Evolutionary conservation across 2,888 invertebrate species (phyloP).

Genomic region (Caenorhabditis wallacei): DNA sequence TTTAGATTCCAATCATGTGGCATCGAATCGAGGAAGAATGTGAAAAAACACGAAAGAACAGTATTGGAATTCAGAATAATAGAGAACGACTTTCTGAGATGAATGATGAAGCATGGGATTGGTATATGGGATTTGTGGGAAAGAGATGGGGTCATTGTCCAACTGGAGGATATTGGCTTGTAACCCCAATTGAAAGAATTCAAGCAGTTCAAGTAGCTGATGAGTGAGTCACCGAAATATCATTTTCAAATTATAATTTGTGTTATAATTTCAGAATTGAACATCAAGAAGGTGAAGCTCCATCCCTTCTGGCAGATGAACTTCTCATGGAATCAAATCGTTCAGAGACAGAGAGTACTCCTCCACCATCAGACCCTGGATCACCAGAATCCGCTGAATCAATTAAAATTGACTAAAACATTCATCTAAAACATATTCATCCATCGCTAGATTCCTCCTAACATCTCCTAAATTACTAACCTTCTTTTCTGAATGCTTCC

Average conservation of each 20-base stretch:
- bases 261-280: constrained; percentile 67
- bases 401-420: neutral
- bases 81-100: constrained; percentile 39
- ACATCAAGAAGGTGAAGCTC: constrained; percentile 68
- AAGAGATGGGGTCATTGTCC: constrained; percentile 21
- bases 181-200: too few relatives aligned
- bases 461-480: neutral
- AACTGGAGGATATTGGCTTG: constrained; percentile 11
- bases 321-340: neutral
- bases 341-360: neutral
- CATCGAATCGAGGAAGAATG: neutral
- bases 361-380: neutral
- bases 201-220: too few relatives aligned
- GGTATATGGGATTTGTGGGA: constrained; percentile 30
- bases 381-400: neutral
- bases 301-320: constrained; percentile 71
- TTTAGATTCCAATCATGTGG: constrained; percentile 46
- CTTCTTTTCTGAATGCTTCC: neutral
- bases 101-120: constrained; percentile 49
- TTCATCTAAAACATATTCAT: neutral
- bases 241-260: too few relatives aligned
- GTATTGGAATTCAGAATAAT: constrained; percentile 11
- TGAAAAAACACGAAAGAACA: neutral
- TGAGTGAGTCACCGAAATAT: too few relatives aligned
- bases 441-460: neutral